Percentiles rank a stretch among this genome's conserved stretches.
Conservation (phyloP, 2,888 invertebrate species). For the Agrochola lychnidis region DNA sequence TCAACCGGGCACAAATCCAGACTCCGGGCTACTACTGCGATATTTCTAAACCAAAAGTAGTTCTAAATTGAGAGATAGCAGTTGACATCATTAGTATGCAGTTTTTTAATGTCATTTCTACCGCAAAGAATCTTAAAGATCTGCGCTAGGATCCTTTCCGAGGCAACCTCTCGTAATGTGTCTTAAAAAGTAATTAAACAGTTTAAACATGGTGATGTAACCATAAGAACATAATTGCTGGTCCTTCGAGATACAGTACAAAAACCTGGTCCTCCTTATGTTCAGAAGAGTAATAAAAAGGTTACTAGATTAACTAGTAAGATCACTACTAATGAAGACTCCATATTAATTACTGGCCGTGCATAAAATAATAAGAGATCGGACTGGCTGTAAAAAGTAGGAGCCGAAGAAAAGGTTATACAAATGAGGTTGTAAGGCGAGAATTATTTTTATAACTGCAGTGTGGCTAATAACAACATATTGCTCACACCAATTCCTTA, state of each 20-base stretch:
- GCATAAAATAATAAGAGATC: slow-evolving; percentile 24
- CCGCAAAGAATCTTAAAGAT: slow-evolving; percentile 22
- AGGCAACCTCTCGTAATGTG: slow-evolving; percentile 6
- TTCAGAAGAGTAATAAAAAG: slow-evolving; percentile 48
- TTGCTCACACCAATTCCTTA: background rate
- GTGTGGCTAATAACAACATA: background rate
- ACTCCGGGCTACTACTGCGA: no score
- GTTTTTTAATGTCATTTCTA: background rate
- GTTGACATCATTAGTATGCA: background rate
- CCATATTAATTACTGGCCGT: slow-evolving; percentile 44
- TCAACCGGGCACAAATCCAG: no score
- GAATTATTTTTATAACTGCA: slow-evolving; percentile 26
- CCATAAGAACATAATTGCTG: slow-evolving; percentile 43
- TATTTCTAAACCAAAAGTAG: no score
- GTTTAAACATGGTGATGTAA: slow-evolving; percentile 45
- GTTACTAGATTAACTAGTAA: slow-evolving; percentile 54
- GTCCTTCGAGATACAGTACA: slow-evolving; percentile 22
- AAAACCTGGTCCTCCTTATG: slow-evolving; percentile 28
- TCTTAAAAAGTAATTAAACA: slow-evolving; percentile 32
- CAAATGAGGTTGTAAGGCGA: slow-evolving; percentile 24
- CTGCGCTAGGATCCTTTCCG: slow-evolving; percentile 4
- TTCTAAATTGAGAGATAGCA: background rate
- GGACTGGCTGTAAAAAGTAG: slow-evolving; percentile 21
- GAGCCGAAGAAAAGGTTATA: slow-evolving; percentile 8
- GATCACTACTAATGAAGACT: slow-evolving; percentile 55